Evolutionary conservation across 1,140 invertebrate species (phyloP), one percentile per base, ranked within the genome.

Genomic region (Vanessa tameamea): DNA sequence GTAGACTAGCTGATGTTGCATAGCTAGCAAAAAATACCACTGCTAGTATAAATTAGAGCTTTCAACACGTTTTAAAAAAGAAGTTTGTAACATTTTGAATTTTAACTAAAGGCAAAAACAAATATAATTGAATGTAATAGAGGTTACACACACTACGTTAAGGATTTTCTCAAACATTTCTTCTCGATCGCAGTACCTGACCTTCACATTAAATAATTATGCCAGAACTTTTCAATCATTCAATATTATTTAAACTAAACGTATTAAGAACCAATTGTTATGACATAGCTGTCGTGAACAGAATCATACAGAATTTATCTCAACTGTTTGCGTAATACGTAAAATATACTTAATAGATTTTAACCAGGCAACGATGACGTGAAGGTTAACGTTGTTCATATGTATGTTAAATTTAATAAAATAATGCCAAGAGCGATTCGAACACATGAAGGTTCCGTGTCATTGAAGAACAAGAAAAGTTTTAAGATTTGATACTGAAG

Each of bases 231-330:
- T 61, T 26, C 15, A 37, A 61, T 31, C 26, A 6, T 37, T 20
- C 16, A 16, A 31, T 61, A 57, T 68, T 13, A 55, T 53, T 43
- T 55, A 67, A 47, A 68, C 26, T 47, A 57, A 57, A 68, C 55
- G 20, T 20, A 50, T 26, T 66, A 23, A n/a, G 23, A 66, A 68
- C 13, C 16, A 61, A 73, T 73, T 73, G 64, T 73, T 73, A 68
- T 68, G 47, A 73, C 55, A 63, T 61, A 67, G 26, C 64, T 73
- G 72, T 73, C 64, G 20, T 43, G 47, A 68, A 61, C 51, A 12
- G 47, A 61, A 73, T 50, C 47, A 26, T 43, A 37, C 47, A 20
- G 55, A 73, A 73, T 61, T 61, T 37, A 61, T 61, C 57, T 61
- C 9, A n/a, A 37, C 16, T 61, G 57, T 61, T 61, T 61, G 26